Percentiles rank a stretch among this genome's conserved stretches.
Conservation (phyloP, 1,140 invertebrate species). For the Papilio xuthus region DNA sequence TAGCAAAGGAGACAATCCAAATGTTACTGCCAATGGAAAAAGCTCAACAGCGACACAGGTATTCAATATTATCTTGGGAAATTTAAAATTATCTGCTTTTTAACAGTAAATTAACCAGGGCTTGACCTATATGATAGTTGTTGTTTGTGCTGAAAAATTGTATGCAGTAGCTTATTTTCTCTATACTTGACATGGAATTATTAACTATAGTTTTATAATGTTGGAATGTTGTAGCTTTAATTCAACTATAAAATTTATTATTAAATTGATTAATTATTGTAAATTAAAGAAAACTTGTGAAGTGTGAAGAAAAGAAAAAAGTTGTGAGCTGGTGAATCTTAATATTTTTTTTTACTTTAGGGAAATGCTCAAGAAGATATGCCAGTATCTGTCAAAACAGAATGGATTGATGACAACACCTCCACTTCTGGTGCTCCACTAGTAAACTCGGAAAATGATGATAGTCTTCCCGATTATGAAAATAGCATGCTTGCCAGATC, state of each 20-base stretch:
- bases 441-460: slow-evolving; percentile 68
- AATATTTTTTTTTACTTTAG: slow-evolving; percentile 48
- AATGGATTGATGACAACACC: slow-evolving; percentile 65
- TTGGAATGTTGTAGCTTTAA: too few relatives aligned
- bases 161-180: too few relatives aligned
- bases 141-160: too few relatives aligned
- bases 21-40: slow-evolving; percentile 68
- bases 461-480: slow-evolving; percentile 77
- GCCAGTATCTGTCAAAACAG: slow-evolving; percentile 70
- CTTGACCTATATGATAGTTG: too few relatives aligned
- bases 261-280: too few relatives aligned
- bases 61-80: not conserved
- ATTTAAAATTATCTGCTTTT: not conserved
- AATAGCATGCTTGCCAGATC: slow-evolving; percentile 81
- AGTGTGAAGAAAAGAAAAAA: too few relatives aligned
- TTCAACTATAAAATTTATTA: not conserved
- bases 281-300: too few relatives aligned
- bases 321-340: too few relatives aligned
- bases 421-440: slow-evolving; percentile 55
- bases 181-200: too few relatives aligned
- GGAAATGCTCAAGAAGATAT: slow-evolving; percentile 59
- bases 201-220: too few relatives aligned
- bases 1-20: slow-evolving; percentile 48
- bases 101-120: too few relatives aligned
- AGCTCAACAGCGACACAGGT: slow-evolving; percentile 56